Percentiles rank a stretch among this genome's conserved stretches.
These are phyloP conservation scores for Eutrigla gurnardus DNA, from an alignment of 2,797 vertebrate species.

Conservation along the genomic window DNA sequence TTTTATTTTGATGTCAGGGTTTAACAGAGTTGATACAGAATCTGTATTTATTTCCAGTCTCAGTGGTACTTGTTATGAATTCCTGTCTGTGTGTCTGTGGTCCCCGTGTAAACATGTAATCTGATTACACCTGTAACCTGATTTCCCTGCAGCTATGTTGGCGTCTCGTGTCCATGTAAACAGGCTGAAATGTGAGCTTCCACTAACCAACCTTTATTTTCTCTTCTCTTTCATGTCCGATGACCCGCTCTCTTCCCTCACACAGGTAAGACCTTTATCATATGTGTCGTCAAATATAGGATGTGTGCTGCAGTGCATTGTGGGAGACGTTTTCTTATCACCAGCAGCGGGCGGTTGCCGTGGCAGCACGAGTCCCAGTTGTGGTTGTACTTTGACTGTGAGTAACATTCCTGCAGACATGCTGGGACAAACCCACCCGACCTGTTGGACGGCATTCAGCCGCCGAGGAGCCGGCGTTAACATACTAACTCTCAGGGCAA, in stretches of 20 bases:
- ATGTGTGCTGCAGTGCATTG: neutral
- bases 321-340: neutral
- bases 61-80: no score
- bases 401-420: constrained; percentile 42
- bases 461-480: no score
- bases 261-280: constrained; percentile 51
- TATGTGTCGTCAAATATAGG: no score
- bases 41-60: no score
- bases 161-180: constrained; percentile 1
- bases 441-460: constrained; percentile 68
- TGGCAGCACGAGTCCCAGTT: neutral
- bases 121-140: constrained; percentile 29
- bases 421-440: constrained; percentile 44
- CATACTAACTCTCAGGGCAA: no score
- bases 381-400: constrained; percentile 8
- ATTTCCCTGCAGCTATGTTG: neutral
- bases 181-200: constrained; percentile 15
- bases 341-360: neutral
- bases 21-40: no score
- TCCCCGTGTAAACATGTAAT: neutral
- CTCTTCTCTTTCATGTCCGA: constrained; percentile 50
- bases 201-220: neutral
- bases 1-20: no score
- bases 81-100: no score
- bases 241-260: neutral